A percentile compares a stretch with the other conserved stretches of the same genome.
phyloP scores from a whole-genome alignment of 2,113 vertebrate species.

The Dascyllus trimaculatus region DNA sequence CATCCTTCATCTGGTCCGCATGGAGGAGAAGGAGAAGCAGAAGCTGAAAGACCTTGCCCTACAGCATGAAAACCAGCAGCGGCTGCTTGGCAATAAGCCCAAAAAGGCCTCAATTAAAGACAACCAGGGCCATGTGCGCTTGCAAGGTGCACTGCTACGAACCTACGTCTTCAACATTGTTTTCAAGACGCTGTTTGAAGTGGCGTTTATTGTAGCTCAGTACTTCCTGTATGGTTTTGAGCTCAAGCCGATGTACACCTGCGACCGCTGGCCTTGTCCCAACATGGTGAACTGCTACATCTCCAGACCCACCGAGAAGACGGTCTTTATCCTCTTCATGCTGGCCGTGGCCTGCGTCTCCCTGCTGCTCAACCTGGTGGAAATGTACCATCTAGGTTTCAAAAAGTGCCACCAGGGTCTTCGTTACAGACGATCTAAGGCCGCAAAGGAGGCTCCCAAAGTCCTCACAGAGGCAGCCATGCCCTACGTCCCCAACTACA shows the following conservation, averaged over 20 bases:
- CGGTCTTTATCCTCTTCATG: slow-evolving; percentile 93
- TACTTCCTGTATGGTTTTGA: slow-evolving; percentile 90
- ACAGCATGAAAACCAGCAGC: slow-evolving; percentile 70
- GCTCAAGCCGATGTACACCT: slow-evolving; percentile 90
- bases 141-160: slow-evolving; percentile 87
- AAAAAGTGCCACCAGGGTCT: slow-evolving; percentile 85
- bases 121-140: slow-evolving; percentile 80
- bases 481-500: slow-evolving; percentile 82
- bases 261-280: slow-evolving; percentile 89
- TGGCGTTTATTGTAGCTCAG: slow-evolving; percentile 90
- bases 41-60: slow-evolving; percentile 59
- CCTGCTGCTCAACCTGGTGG: slow-evolving; percentile 90
- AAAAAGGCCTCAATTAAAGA: slow-evolving; percentile 74
- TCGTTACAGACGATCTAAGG: slow-evolving; percentile 65
- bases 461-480: slow-evolving; percentile 64
- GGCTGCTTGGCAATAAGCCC: slow-evolving; percentile 62
- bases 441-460: slow-evolving; percentile 45
- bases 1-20: slow-evolving; percentile 90
- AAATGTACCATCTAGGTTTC: slow-evolving; percentile 90
- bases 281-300: slow-evolving; percentile 92
- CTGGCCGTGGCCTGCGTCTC: slow-evolving; percentile 89
- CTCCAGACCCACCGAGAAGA: slow-evolving; percentile 92
- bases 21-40: slow-evolving; percentile 87
- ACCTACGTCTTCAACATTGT: slow-evolving; percentile 89
- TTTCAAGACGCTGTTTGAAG: slow-evolving; percentile 91